Conservation (phyloP, 1,140 invertebrate genomes). For the Macrobrachium rosenbergii region DNA sequence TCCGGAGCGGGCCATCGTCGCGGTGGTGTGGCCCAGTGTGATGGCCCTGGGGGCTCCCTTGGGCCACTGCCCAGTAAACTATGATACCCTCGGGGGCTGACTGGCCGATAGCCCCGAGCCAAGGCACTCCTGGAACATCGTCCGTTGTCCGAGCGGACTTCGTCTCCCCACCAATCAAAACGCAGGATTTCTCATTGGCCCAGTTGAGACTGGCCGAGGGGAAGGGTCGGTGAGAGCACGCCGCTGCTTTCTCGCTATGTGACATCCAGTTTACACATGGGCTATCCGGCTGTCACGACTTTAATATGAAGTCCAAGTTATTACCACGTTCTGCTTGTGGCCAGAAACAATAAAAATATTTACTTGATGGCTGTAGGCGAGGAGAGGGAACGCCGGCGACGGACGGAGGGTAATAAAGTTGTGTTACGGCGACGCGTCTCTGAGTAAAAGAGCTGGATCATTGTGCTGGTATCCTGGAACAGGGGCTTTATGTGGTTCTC, state of each 20-base stretch:
- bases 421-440: constrained; percentile 33
- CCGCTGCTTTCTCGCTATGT: constrained; percentile 2
- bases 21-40: constrained; percentile 45
- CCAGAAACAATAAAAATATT: constrained; percentile 64
- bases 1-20: constrained; percentile 55
- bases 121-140: not conserved
- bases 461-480: constrained; percentile 14
- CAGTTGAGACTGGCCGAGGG: constrained; percentile 15
- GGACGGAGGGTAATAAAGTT: constrained; percentile 41
- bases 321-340: constrained; percentile 56
- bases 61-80: constrained; percentile 60
- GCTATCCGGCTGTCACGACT: constrained; percentile 61
- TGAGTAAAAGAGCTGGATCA: constrained; percentile 28
- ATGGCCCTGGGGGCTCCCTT: constrained; percentile 44
- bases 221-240: not conserved
- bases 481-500: constrained; percentile 9
- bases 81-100: constrained; percentile 57
- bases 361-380: constrained; percentile 51
- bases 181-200: not conserved
- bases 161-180: constrained; percentile 47
- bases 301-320: constrained; percentile 65
- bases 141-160: constrained; percentile 7
- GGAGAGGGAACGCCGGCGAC: constrained; percentile 29
- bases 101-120: constrained; percentile 53
- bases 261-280: constrained; percentile 60